phyloP scores from a whole-genome alignment of 1,140 invertebrate species.

The Cardiocondyla obscurior region DNA sequence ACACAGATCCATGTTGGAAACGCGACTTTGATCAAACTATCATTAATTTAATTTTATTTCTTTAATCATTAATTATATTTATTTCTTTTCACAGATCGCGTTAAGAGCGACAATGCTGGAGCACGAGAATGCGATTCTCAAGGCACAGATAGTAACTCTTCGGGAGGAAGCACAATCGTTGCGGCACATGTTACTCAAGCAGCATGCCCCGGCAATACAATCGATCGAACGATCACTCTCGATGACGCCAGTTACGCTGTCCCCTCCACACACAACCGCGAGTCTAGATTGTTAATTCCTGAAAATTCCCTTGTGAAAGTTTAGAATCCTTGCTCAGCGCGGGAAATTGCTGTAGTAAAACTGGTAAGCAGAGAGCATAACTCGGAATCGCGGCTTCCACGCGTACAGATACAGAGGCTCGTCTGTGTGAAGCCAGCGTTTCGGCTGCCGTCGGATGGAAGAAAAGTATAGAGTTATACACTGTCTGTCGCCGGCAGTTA shows the following conservation, averaged over 20 bases:
- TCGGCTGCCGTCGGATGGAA: no score
- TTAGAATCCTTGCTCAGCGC: no score
- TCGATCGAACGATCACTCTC: constrained; percentile 67
- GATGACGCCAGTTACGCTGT: constrained; percentile 61
- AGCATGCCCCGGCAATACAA: constrained; percentile 66
- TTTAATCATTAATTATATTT: neutral
- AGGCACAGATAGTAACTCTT: constrained; percentile 91
- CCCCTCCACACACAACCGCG: constrained; percentile 36
- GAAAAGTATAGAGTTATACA: no score
- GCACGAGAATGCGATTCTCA: constrained; percentile 93
- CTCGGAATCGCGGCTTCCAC: no score
- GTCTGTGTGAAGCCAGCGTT: no score
- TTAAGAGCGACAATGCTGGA: constrained; percentile 91
- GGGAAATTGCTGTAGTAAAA: no score
- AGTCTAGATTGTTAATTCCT: constrained; percentile 55
- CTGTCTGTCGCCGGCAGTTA: no score
- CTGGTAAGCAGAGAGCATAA: no score
- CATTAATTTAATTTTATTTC: neutral
- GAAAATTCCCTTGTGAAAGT: neutral
- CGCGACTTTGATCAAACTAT: neutral
- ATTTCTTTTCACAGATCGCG: constrained; percentile 86
- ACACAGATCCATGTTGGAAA: neutral
- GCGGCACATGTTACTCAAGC: constrained; percentile 85
- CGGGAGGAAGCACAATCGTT: constrained; percentile 91
- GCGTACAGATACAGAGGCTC: no score